Evolutionary conservation across 2,888 invertebrate species (phyloP).

Genomic region (Acrocyrtus sp.): DNA sequence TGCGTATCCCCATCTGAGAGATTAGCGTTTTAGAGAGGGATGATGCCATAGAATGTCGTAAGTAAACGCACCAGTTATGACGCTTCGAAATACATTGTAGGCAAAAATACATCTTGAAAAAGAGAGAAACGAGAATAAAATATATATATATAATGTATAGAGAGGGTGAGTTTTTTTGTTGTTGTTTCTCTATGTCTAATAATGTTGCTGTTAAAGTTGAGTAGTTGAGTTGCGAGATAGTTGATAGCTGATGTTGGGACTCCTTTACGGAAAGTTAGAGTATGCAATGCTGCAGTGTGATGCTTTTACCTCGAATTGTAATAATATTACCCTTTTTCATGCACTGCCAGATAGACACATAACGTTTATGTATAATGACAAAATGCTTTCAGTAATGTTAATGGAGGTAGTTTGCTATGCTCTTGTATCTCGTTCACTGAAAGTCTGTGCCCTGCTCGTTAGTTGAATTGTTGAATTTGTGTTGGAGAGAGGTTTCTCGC

Average conservation of each 20-base stretch:
- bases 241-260: conserved; percentile 44
- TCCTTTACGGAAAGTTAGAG: conserved; percentile 32
- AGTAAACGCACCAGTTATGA: background rate
- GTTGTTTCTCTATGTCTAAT: background rate
- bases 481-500: conserved; percentile 46
- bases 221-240: conserved; percentile 38
- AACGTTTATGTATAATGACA: background rate
- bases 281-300: conserved; percentile 32
- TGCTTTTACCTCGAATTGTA: conserved; percentile 46
- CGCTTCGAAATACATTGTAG: background rate
- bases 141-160: conserved; percentile 43
- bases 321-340: background rate
- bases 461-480: conserved; percentile 53
- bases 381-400: background rate
- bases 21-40: too few relatives aligned
- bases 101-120: background rate
- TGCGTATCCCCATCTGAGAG: too few relatives aligned
- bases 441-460: conserved; percentile 28
- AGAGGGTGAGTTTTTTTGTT: conserved; percentile 47
- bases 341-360: background rate
- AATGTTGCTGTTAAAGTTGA: too few relatives aligned
- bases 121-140: background rate
- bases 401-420: conserved; percentile 28
- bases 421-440: background rate
- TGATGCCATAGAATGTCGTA: background rate